Evolutionary conservation across 2,113 vertebrate genomes (phyloP).

Genomic region (Clarias macrocephalus): DNA sequence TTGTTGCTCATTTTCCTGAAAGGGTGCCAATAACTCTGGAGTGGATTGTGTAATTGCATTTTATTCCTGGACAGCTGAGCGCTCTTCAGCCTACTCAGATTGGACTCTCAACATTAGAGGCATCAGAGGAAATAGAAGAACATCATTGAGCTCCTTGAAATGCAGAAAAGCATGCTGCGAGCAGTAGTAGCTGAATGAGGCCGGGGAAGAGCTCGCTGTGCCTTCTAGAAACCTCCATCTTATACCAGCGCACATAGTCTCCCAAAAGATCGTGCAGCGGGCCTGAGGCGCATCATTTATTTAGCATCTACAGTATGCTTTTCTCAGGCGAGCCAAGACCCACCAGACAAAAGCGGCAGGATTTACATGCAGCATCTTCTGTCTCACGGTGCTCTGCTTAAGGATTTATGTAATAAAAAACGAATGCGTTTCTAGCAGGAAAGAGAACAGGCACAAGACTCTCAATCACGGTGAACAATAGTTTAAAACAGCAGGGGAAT

Average conservation of each 20-base stretch:
- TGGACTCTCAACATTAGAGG: background rate
- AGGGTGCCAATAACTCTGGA: background rate
- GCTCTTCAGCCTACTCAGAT: constrained; percentile 6
- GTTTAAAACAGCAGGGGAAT: constrained; percentile 36
- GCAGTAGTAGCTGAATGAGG: constrained; percentile 10
- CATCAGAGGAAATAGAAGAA: constrained; percentile 11
- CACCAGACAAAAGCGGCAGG: constrained; percentile 55
- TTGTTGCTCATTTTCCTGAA: background rate
- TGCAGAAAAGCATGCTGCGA: constrained; percentile 14
- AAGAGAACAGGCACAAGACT: constrained; percentile 50
- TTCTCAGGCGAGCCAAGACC: constrained; percentile 52
- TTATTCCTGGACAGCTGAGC: constrained; percentile 4
- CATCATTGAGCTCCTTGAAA: constrained; percentile 19
- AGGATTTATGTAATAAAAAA: constrained; percentile 58
- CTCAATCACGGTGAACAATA: constrained; percentile 55
- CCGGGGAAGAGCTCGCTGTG: constrained; percentile 7
- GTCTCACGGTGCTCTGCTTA: constrained; percentile 43
- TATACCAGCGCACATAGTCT: constrained; percentile 28
- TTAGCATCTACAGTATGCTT: constrained; percentile 55
- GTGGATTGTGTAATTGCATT: constrained; percentile 2
- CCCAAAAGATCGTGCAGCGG: constrained; percentile 48
- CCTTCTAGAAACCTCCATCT: constrained; percentile 28
- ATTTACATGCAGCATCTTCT: constrained; percentile 64
- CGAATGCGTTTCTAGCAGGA: constrained; percentile 48
- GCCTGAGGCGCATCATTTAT: constrained; percentile 61